Conservation (phyloP, 2,888 invertebrate genomes). For the Melieria crassipennis region DNA sequence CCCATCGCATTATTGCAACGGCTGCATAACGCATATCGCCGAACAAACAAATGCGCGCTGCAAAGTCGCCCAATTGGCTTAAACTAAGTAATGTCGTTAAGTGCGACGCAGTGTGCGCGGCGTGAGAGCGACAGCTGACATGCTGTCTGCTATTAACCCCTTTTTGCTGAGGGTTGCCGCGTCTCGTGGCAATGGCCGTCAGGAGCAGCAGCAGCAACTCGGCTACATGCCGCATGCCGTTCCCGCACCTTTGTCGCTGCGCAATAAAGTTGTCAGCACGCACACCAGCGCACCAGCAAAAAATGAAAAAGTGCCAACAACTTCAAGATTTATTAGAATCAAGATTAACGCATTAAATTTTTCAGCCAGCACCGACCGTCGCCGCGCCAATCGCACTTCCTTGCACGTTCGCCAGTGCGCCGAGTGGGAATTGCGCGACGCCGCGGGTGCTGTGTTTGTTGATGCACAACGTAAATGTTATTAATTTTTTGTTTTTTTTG, state of each 20-base stretch:
- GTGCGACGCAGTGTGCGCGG: slow-evolving; percentile 42
- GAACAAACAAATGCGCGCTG: slow-evolving; percentile 16
- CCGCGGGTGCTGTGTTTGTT: slow-evolving; percentile 7
- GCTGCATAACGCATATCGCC: no score
- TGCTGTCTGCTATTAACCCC: slow-evolving; percentile 56
- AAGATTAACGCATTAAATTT: slow-evolving; percentile 63
- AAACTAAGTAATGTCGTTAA: slow-evolving; percentile 57
- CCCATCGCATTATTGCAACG: background rate
- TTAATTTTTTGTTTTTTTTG: slow-evolving; percentile 15
- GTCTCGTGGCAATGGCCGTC: background rate
- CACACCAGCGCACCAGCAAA: slow-evolving; percentile 31
- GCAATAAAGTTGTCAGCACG: slow-evolving; percentile 34
- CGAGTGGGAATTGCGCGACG: background rate
- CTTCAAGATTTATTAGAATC: slow-evolving; percentile 64
- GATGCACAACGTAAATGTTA: slow-evolving; percentile 11
- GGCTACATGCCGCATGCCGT: background rate
- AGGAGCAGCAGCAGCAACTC: slow-evolving; percentile 15
- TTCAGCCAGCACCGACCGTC: slow-evolving; percentile 43
- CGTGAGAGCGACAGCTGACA: background rate
- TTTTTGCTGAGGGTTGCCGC: background rate
- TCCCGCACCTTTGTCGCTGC: slow-evolving; percentile 7
- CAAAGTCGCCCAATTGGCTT: slow-evolving; percentile 54
- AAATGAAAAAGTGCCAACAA: slow-evolving; percentile 59
- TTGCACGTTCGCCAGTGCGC: background rate
- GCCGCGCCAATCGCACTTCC: background rate